Conservation (phyloP, 2,113 vertebrate genomes). For the Rhizomys pruinosus region DNA sequence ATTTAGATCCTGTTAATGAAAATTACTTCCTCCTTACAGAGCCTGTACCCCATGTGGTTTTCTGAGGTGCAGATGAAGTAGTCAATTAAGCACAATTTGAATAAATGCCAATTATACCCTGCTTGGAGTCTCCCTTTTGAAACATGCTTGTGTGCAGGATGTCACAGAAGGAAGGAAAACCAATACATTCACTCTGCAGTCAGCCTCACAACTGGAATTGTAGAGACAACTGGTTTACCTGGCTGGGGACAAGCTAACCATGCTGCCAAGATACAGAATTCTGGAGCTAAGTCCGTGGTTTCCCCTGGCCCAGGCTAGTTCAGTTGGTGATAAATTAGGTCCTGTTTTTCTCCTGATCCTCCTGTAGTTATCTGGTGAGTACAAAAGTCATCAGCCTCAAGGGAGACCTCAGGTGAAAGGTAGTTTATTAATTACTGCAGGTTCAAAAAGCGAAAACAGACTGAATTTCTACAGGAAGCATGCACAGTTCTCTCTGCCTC, state of each 20-base stretch:
- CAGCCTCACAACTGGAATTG: not conserved
- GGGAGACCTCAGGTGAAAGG: not conserved
- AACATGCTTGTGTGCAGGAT: constrained; percentile 56
- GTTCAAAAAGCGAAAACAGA: not conserved
- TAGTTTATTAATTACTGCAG: not conserved
- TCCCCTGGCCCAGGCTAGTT: not conserved
- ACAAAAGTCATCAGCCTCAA: not conserved
- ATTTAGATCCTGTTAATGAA: constrained; percentile 90
- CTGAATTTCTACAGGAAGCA: not conserved
- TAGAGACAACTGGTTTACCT: constrained; percentile 47
- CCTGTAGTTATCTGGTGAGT: not conserved
- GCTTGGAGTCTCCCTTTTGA: constrained; percentile 82
- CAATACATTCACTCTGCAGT: not conserved
- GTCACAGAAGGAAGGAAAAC: not conserved
- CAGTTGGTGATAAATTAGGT: not conserved
- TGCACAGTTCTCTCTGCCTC: not conserved
- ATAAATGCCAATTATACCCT: constrained; percentile 85
- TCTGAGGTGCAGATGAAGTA: constrained; percentile 85
- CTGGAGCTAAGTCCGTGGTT: not conserved
- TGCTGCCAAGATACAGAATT: not conserved
- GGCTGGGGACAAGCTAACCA: not conserved
- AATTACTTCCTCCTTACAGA: constrained; percentile 88
- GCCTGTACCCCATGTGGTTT: constrained; percentile 86
- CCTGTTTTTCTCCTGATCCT: not conserved
- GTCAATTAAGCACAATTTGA: constrained; percentile 88